Evolutionary conservation across 2,113 vertebrate species (phyloP).

Genomic region (Orycteropus afer): DNA sequence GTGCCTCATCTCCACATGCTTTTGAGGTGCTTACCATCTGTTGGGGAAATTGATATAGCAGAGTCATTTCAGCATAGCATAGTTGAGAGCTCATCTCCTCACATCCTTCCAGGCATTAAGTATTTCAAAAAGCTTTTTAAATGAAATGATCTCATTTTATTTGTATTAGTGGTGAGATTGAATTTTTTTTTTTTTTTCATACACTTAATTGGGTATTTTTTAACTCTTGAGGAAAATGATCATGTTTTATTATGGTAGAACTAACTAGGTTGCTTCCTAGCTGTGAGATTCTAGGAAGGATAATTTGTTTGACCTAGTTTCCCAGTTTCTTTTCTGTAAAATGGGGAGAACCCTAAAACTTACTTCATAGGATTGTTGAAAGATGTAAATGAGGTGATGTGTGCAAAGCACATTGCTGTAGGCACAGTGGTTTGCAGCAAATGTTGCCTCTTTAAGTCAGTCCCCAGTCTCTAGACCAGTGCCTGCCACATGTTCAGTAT

Average conservation of each 20-base stretch:
- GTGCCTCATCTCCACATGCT: not conserved
- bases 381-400: not conserved
- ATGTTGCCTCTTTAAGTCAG: not conserved
- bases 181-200: not conserved
- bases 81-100: not conserved
- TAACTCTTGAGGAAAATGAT: slow-evolving; percentile 34
- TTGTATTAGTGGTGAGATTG: not conserved
- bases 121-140: not conserved
- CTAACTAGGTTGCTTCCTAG: slow-evolving; percentile 42
- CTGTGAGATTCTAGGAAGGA: not conserved
- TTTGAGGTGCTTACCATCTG: not conserved
- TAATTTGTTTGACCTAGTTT: slow-evolving; percentile 18
- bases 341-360: not conserved
- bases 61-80: rapidly evolving
- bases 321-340: slow-evolving; percentile 33
- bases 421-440: not conserved
- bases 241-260: slow-evolving; percentile 2
- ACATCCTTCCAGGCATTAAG: not conserved
- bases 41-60: not conserved
- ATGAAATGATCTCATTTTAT: slow-evolving; percentile 14
- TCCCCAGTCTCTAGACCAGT: not conserved
- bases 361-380: not conserved
- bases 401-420: not conserved
- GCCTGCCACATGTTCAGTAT: slow-evolving; percentile 1
- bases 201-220: not conserved